A percentile compares a stretch with the other conserved stretches of the same genome.
Conservation (phyloP, 53 echinoderm and acorn worm species). For the Holothuria scabra region DNA sequence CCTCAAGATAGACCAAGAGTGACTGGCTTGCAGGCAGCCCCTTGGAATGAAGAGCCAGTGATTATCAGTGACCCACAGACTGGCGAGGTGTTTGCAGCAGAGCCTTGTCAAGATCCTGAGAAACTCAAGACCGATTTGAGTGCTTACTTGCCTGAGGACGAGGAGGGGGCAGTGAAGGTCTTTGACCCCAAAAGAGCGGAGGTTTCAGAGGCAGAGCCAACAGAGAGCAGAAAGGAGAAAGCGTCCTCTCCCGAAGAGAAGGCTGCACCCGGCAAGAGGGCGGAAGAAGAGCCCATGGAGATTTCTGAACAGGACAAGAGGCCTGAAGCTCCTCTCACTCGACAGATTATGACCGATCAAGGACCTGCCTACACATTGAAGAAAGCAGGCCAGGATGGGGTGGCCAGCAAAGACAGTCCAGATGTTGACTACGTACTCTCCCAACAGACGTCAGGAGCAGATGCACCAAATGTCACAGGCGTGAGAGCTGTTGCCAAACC, state of each 20-base stretch:
- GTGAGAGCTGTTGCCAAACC: slow-evolving; percentile 53
- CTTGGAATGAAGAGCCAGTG: slow-evolving; percentile 51
- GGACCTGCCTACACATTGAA: slow-evolving; percentile 85
- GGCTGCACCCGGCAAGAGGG: slow-evolving; percentile 3
- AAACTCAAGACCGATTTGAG: slow-evolving; percentile 60
- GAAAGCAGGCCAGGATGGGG: slow-evolving; percentile 54
- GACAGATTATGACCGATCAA: slow-evolving; percentile 75
- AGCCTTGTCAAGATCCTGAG: slow-evolving; percentile 56
- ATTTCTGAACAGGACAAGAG: slow-evolving; percentile 18
- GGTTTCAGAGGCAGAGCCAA: slow-evolving; percentile 19
- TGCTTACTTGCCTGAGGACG: slow-evolving; percentile 58
- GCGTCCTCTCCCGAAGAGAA: slow-evolving; percentile 24
- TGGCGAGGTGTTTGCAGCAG: slow-evolving; percentile 59
- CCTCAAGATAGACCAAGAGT: slow-evolving; percentile 40
- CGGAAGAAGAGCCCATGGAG: slow-evolving; percentile 13
- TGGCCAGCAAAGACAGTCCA: slow-evolving; percentile 51
- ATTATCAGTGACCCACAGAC: slow-evolving; percentile 48
- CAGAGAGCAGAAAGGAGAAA: slow-evolving; percentile 48
- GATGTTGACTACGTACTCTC: slow-evolving; percentile 53
- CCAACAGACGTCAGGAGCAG: neutral
- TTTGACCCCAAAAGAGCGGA: slow-evolving; percentile 64
- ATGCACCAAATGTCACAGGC: slow-evolving; percentile 53
- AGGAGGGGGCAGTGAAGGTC: slow-evolving; percentile 64
- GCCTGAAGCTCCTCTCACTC: slow-evolving; percentile 46
- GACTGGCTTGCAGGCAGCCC: slow-evolving; percentile 43